phyloP scores from a whole-genome alignment of 1,140 invertebrate species.

The Littorina saxatilis region DNA sequence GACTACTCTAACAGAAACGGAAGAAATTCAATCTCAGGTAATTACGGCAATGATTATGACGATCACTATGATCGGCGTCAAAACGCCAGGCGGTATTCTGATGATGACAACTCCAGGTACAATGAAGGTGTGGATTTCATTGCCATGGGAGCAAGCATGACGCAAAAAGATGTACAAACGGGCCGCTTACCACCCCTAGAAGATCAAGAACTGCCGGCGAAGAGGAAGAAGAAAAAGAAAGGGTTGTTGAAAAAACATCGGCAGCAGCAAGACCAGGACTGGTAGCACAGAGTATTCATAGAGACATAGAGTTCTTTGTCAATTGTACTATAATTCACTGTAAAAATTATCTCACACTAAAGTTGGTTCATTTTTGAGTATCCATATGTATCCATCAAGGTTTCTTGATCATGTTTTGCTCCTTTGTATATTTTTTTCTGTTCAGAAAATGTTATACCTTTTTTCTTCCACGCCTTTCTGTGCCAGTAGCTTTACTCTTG shows the following conservation, averaged over 20 bases:
- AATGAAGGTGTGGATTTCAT: slow-evolving; percentile 39
- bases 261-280: slow-evolving; percentile 38
- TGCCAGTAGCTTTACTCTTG: too few species aligned
- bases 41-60: slow-evolving; percentile 26
- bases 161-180: slow-evolving; percentile 1
- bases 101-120: slow-evolving; percentile 38
- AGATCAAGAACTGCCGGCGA: slow-evolving; percentile 26
- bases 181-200: slow-evolving; percentile 46
- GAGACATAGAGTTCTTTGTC: background rate
- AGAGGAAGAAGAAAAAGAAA: slow-evolving; percentile 56
- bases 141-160: slow-evolving; percentile 33
- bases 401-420: background rate
- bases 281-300: background rate
- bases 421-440: background rate
- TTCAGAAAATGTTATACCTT: background rate
- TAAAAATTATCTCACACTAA: background rate
- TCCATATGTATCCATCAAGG: background rate
- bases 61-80: slow-evolving; percentile 24
- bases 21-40: slow-evolving; percentile 21
- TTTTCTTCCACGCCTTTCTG: too few species aligned
- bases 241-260: slow-evolving; percentile 54
- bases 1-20: slow-evolving; percentile 16
- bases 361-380: background rate
- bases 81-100: slow-evolving; percentile 15
- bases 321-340: background rate